Base-by-base conservation (phyloP, 2,113 vertebrate species). In the Zosterops lateralis region DNA sequence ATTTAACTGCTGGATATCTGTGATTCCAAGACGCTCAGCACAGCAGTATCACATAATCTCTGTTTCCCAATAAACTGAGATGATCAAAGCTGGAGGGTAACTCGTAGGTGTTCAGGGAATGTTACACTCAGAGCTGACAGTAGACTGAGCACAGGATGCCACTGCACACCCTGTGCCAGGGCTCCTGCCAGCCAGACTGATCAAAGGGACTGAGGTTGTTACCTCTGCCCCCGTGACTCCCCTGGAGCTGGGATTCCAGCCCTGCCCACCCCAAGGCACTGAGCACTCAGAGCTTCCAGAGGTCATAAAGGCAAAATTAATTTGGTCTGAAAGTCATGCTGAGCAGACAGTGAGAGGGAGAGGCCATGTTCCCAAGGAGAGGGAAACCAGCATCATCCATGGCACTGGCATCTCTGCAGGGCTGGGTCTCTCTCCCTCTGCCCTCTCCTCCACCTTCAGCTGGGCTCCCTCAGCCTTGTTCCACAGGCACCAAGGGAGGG, bases 131-230 rank as follows among this genome's bases (percentile, higher is more conserved):
- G 60, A 87, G 81, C 48, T 44, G 50, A 60, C 68, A 67, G 47
- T 0, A 64, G 87, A 21, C 24, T 60, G 87, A 87, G 29, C 61
- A 17, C 48, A 29, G 36, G 48, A 54, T 81, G 53, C 68, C 18
- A 2, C 0, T 25, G 62, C 93, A 74, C 3, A 0, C 16, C 68
- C 57, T 15, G 61, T 93, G 89, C 84, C 70, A 64, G 91, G 40
- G 73, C 70, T 75, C 21, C 40, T 64, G 65, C 68, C 84, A 87
- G 65, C 62, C 70, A 48, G 40, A 16, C 57, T 89, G 92, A 96
- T 95, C 94, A 96, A 95, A 95, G 89, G 60, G 21, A 13, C 72
- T 16, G 5, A 21, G 67, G 73, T 4, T 78, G 82, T 31, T 36
- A n/a, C 68, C 81, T 81, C 75, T 54, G 62, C 81, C 70, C 64